A percentile compares a stretch with the other conserved stretches of the same genome.
Conservation (phyloP, 2,113 vertebrate genomes). For the Melanocharis versteri region DNA sequence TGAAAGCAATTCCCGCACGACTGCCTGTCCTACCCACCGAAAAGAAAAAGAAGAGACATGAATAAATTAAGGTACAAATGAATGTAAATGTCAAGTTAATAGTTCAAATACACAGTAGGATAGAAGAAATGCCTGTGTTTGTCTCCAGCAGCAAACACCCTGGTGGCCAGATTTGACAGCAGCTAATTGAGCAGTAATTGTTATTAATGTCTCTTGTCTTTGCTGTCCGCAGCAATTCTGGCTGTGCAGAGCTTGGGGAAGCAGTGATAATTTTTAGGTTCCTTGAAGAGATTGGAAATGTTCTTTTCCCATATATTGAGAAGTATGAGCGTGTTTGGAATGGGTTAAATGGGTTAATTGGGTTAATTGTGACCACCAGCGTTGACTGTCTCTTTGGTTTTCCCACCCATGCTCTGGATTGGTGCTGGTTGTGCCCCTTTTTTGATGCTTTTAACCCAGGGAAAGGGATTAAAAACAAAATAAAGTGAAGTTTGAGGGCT, state of each 20-base stretch:
- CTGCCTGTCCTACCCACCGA: neutral
- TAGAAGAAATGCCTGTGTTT: neutral
- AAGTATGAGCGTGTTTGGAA: neutral
- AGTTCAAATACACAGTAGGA: neutral
- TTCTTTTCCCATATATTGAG: neutral
- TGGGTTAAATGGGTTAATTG: neutral
- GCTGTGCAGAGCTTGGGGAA: neutral
- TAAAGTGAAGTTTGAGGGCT: neutral
- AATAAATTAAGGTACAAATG: constrained; percentile 19
- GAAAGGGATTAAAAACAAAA: neutral
- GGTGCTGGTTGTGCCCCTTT: neutral
- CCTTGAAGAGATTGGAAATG: neutral
- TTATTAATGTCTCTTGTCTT: neutral
- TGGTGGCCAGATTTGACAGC: neutral
- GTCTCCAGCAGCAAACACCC: neutral
- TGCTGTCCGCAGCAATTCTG: neutral
- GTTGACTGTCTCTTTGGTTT: neutral
- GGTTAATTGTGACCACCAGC: neutral
- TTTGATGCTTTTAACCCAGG: neutral
- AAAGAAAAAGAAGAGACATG: neutral
- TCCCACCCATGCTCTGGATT: neutral
- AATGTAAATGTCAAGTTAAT: neutral
- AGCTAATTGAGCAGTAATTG: constrained; percentile 40
- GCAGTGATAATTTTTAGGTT: neutral
- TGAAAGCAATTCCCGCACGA: neutral